Conservation (phyloP, 1,140 invertebrate genomes). For the Drosophila elegans region DNA sequence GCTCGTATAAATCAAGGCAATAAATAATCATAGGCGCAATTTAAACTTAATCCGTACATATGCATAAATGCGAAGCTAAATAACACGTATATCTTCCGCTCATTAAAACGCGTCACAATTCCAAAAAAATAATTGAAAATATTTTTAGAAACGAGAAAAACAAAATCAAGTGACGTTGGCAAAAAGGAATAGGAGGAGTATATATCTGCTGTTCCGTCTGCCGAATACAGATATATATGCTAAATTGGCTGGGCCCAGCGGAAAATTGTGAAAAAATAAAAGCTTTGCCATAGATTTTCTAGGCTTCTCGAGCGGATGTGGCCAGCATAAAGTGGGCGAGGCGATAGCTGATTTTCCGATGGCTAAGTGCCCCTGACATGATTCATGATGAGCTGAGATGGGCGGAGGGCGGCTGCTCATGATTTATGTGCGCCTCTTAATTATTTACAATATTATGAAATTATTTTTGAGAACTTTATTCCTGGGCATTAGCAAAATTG, state of each 20-base stretch:
- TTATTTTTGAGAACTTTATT: slow-evolving; percentile 63
- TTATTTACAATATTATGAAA: slow-evolving; percentile 73
- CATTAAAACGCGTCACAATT: slow-evolving; percentile 77
- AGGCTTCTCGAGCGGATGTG: slow-evolving; percentile 40
- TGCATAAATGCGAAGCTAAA: slow-evolving; percentile 15
- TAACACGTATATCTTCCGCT: slow-evolving; percentile 54
- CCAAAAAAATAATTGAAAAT: slow-evolving; percentile 25
- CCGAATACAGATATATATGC: slow-evolving; percentile 28
- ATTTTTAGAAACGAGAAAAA: slow-evolving; percentile 42
- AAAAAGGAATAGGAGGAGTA: slow-evolving; percentile 6
- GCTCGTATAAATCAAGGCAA: slow-evolving; percentile 22
- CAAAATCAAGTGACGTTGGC: slow-evolving; percentile 39
- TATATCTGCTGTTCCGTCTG: slow-evolving; percentile 2
- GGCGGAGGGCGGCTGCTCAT: slow-evolving; percentile 11
- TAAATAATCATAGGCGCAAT: slow-evolving; percentile 27
- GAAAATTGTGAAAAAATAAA: slow-evolving; percentile 63
- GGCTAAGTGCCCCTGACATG: slow-evolving; percentile 78
- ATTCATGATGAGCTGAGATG: slow-evolving; percentile 42
- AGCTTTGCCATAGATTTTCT: slow-evolving; percentile 49
- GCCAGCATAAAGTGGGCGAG: slow-evolving; percentile 38
- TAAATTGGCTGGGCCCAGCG: slow-evolving; percentile 20
- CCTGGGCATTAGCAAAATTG: slow-evolving; percentile 56
- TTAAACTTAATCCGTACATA: slow-evolving; percentile 16
- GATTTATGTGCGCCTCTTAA: slow-evolving; percentile 63
- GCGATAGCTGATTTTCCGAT: slow-evolving; percentile 41